Base-by-base conservation (phyloP, 1,140 invertebrate species). In the Dinoponera quadriceps region DNA sequence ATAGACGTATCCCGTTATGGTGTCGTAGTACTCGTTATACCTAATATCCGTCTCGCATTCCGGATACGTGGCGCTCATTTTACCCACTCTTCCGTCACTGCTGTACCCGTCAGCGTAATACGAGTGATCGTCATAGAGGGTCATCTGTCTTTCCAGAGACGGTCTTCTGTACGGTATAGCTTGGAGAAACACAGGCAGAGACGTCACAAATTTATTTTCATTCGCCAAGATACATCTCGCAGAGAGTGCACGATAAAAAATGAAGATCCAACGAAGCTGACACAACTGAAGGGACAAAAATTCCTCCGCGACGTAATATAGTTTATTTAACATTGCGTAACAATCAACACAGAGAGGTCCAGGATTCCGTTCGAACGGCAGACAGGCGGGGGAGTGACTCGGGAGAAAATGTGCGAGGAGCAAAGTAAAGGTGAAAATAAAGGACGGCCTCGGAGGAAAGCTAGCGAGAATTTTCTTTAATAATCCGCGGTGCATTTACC, bases 121-220 rank as follows among this genome's bases (percentile, higher is more conserved):
- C 54, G 93, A 94, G 69, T 95, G 94, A 85, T 98, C 97, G 91
- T 97, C 97, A 89, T 97, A 97, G 84, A 97, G 92, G 68, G 96
- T 97, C 84, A 95, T 96, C 94, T 98, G 97, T 90, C 97, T 95
- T 92, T 97, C 97, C 86, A 98, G 94, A 92, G 97, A 97, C 83
- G 97, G 96, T 91, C 96, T 95, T 91, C 97, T 95, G 75, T 95
- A 91, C 73, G 93, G 94, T 89, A 93, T 94, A 95, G 88, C n/a
- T 87, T 78, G 60, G 18, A 54, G 0, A 83, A 69, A 68, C 13
- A 83, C 3, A 51, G 14, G 51, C 18, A 73, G 22, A 66, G 62
- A 25, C 7, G 51, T 80, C 38, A 69, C 14, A 54, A 18, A 69
- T 29, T 55, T 14, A 7, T 80, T 38, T 48, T 48, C 22, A 18